A percentile compares a stretch with the other conserved stretches of the same genome.
Conservation (phyloP, 2,797 vertebrate genomes). For the Tinamus major region DNA sequence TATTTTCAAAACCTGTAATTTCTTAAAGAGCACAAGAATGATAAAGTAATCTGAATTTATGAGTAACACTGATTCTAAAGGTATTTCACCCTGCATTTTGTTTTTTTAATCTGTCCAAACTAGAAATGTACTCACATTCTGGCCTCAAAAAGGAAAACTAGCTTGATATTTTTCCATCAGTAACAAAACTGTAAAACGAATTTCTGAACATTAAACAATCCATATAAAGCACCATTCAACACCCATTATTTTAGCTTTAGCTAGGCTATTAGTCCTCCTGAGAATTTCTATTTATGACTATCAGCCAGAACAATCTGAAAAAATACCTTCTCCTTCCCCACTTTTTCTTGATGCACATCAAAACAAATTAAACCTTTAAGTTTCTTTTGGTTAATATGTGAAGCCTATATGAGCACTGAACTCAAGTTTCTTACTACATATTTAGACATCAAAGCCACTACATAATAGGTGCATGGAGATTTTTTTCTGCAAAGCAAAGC, state of each 20-base stretch:
- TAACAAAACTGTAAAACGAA: background rate
- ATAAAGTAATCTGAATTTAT: slow-evolving; percentile 61
- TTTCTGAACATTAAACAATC: background rate
- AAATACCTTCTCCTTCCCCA: background rate
- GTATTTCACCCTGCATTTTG: background rate
- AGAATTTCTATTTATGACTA: background rate
- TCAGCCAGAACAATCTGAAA: background rate
- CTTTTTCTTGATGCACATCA: background rate
- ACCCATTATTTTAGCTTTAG: background rate
- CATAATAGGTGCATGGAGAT: background rate
- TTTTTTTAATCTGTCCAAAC: background rate
- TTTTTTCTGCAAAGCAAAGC: background rate
- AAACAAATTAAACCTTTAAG: background rate
- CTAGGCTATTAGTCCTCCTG: background rate
- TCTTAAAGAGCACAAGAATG: slow-evolving; percentile 69
- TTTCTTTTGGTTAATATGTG: background rate
- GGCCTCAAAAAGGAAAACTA: background rate
- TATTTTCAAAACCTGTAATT: slow-evolving; percentile 54
- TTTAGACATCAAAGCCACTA: background rate
- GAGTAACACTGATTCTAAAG: background rate
- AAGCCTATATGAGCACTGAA: background rate
- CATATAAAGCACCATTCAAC: background rate
- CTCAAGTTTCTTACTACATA: background rate
- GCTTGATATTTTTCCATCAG: background rate
- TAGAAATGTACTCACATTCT: background rate